These are phyloP conservation scores for Oryzias sinensis DNA, from an alignment of 2,797 vertebrate genomes.

Conservation along the genomic window DNA sequence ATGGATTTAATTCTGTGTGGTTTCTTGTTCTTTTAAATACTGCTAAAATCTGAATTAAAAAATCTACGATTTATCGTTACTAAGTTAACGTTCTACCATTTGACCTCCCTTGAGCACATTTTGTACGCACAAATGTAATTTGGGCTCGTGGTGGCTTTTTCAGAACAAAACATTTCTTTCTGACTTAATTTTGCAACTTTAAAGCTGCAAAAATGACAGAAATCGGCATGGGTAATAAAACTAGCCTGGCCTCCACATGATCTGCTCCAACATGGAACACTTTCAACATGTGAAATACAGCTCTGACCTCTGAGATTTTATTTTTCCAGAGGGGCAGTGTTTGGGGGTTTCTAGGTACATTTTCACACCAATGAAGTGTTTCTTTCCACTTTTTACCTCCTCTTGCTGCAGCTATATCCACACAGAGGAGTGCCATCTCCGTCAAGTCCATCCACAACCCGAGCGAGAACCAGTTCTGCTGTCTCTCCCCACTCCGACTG, in stretches of 20 bases:
- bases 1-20: no score
- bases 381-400: slow-evolving; percentile 41
- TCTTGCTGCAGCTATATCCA: slow-evolving; percentile 33
- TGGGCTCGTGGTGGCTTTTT: slow-evolving; percentile 23
- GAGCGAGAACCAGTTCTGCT: slow-evolving; percentile 17
- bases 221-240: slow-evolving; percentile 48
- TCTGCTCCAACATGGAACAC: slow-evolving; percentile 39
- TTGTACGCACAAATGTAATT: slow-evolving; percentile 23
- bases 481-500: slow-evolving; percentile 22
- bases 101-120: not conserved
- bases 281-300: slow-evolving; percentile 61
- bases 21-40: not conserved
- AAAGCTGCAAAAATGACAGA: slow-evolving; percentile 47
- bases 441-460: slow-evolving; percentile 16
- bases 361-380: slow-evolving; percentile 60
- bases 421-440: slow-evolving; percentile 23
- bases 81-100: not conserved
- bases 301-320: slow-evolving; percentile 61
- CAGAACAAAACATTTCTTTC: slow-evolving; percentile 47
- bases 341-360: slow-evolving; percentile 52
- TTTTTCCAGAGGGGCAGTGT: slow-evolving; percentile 49
- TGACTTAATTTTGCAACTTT: slow-evolving; percentile 40
- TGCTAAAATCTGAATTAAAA: not conserved
- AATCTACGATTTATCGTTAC: not conserved
- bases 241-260: slow-evolving; percentile 30